These are phyloP conservation scores for Styela clava DNA, from an alignment of 23 tunicate species.

Conservation along the genomic window DNA sequence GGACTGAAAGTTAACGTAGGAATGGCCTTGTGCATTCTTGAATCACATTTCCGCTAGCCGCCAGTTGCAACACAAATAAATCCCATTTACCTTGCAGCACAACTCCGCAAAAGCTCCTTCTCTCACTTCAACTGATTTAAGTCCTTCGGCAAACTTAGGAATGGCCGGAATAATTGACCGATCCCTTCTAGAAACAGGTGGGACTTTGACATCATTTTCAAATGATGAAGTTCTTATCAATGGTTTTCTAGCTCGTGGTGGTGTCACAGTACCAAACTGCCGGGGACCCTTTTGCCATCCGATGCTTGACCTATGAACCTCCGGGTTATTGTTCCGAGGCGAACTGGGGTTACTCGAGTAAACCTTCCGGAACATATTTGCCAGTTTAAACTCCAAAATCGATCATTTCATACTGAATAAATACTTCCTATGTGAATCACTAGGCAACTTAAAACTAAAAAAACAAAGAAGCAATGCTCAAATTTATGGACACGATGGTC, in stretches of 20 bases:
- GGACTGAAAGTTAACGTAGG: too few species aligned
- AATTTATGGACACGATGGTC: too few species aligned
- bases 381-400: too few species aligned
- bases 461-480: too few species aligned
- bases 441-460: too few species aligned
- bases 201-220: background rate
- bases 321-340: background rate
- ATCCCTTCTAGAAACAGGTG: background rate
- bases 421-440: too few species aligned
- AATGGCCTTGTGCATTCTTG: too few species aligned
- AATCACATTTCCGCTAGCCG: too few species aligned
- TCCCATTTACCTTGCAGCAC: slow-evolving; percentile 3
- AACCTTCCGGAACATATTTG: background rate
- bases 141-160: background rate
- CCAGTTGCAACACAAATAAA: too few species aligned
- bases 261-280: background rate
- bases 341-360: background rate
- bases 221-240: slow-evolving; percentile 1
- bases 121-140: background rate
- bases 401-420: too few species aligned
- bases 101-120: background rate
- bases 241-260: slow-evolving; percentile 1
- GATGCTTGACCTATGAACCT: background rate
- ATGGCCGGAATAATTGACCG: background rate
- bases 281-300: slow-evolving; percentile 7